Evolutionary conservation across 2,888 invertebrate species (phyloP), one percentile per base, ranked within the genome.

Genomic region (Diaphora mendica): DNA sequence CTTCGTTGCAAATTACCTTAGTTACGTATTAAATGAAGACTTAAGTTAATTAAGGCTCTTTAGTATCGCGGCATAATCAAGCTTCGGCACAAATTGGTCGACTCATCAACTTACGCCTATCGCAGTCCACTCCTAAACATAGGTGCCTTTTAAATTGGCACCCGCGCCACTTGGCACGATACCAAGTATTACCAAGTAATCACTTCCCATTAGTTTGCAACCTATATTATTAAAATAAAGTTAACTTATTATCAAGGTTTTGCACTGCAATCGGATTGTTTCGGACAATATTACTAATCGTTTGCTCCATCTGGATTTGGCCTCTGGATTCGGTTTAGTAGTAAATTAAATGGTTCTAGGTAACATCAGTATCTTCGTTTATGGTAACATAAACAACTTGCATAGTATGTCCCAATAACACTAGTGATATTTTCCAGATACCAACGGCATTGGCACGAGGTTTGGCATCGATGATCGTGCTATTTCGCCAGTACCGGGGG

Each of bases 401-500:
- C 8, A 35, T 35, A 35, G 17, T 30, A 30, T 64, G 30, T 15
- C 9, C 4, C 20, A 44, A 44, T 42, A 70, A 70, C 17, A 35
- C 23, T 69, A 20, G 17, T 59, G n/a, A 70, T 44, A 3, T 1
- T 39, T 89, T 87, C 5, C 88, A 93, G 93, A 90, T 84, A 79
- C 82, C 15, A 88, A 89, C 69, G 87, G 86, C 0, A 74, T 93
- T 20, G 76, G 83, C 11, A 82, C 87, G 9, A 86, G 93, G 74
- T 93, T 92, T 70, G 93, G 92, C 1, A 68, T 80, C 3, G 93
- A 92, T 59, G 92, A 91, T 64, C 87, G 93, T 8, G 92, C 92
- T 1, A 81, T 86, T 2, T 93, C 94, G 0, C 92, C 94, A 9
- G 72, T 89, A 1, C 91, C 93, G 51, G 89, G 89, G 71, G 93